These are phyloP conservation scores for Emydura subglobosa DNA, from an alignment of 2,113 vertebrate genomes.

Conservation along the genomic window DNA sequence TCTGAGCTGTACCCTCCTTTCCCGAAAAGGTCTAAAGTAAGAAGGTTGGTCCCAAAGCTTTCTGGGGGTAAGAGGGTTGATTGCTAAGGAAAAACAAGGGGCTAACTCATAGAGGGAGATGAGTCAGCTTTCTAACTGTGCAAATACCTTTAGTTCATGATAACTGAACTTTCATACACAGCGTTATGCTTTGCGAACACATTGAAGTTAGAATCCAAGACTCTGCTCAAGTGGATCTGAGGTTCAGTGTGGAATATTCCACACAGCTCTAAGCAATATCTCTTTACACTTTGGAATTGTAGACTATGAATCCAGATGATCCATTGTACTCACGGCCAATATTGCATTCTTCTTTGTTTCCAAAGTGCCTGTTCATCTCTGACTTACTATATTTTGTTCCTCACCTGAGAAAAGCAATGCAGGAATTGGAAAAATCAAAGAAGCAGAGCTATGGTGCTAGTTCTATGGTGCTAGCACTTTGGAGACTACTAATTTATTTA, in stretches of 20 bases:
- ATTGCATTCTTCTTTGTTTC: not conserved
- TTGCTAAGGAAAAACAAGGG: not conserved
- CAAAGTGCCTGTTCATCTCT: not conserved
- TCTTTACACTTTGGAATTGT: not conserved
- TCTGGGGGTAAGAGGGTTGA: not conserved
- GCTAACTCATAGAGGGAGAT: accelerated
- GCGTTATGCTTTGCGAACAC: not conserved
- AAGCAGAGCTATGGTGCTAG: not conserved
- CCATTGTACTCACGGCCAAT: not conserved
- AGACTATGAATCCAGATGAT: not conserved
- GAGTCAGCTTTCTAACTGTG: not conserved
- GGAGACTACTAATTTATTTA: conserved; percentile 10
- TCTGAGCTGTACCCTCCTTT: not conserved
- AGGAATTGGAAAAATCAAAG: not conserved
- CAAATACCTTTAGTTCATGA: not conserved
- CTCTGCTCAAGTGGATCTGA: not conserved
- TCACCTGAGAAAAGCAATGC: not conserved
- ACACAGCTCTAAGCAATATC: not conserved
- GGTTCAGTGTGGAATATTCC: not conserved
- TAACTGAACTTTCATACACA: not conserved
- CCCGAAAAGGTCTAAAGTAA: not conserved
- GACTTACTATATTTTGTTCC: not conserved
- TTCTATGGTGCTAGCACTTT: not conserved
- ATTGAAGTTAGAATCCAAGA: not conserved
- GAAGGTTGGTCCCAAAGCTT: not conserved